phyloP scores from a whole-genome alignment of 2,797 vertebrate genomes.

The Channallabes apus region DNA sequence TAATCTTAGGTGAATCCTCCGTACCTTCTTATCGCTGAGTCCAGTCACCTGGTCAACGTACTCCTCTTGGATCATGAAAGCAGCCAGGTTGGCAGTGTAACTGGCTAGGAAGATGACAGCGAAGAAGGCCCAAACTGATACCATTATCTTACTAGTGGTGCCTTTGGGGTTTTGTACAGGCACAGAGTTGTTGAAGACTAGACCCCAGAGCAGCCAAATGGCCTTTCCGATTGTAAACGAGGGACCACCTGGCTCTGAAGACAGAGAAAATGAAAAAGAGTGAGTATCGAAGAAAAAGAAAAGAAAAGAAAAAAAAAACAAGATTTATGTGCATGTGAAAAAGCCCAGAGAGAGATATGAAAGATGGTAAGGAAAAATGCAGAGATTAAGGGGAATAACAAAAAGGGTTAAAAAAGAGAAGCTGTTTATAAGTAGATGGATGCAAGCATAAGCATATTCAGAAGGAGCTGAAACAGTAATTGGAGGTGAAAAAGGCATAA shows the following conservation, averaged over 20 bases:
- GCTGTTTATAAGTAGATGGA: constrained; percentile 32
- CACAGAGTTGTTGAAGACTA: constrained; percentile 99
- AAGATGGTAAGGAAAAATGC: background rate
- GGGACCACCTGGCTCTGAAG: constrained; percentile 93
- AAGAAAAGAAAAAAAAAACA: constrained; percentile 29
- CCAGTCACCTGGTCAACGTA: constrained; percentile 98
- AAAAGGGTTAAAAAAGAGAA: background rate
- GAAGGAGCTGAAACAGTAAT: constrained; percentile 24
- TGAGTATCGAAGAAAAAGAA: constrained; percentile 5
- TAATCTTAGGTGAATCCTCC: constrained; percentile 13
- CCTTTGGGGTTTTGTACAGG: constrained; percentile 99
- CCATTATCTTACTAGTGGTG: constrained; percentile 99
- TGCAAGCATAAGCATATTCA: constrained; percentile 26
- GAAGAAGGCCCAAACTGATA: constrained; percentile 99
- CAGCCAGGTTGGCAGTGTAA: constrained; percentile 99
- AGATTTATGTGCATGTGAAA: background rate
- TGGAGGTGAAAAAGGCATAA: constrained; percentile 28
- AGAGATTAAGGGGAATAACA: background rate
- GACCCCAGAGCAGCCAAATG: constrained; percentile 97
- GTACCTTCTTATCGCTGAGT: constrained; percentile 98
- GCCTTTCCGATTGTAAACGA: constrained; percentile 99
- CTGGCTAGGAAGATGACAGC: constrained; percentile 99
- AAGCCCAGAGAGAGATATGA: background rate
- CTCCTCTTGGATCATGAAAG: constrained; percentile 99
- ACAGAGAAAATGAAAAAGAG: constrained; percentile 5